Base-by-base conservation (phyloP, 2,113 vertebrate species). In the Aythya baeri region DNA sequence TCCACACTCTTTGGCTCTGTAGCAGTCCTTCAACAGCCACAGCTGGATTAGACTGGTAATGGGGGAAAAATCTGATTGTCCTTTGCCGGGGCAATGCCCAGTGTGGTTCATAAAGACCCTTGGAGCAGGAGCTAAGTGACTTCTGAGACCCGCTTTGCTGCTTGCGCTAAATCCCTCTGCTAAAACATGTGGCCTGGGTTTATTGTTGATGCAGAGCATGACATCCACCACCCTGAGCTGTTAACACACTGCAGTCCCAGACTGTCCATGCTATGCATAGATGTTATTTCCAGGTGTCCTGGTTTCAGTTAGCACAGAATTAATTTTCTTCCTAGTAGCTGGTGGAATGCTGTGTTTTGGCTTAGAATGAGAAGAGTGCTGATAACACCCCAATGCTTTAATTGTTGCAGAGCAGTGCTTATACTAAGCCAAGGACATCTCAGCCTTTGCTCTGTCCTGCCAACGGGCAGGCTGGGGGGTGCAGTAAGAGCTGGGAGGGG, bases 191-290 rank as follows among this genome's bases (percentile, higher is more conserved):
- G 13, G 6, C 20, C 46, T 57, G 41, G 17, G 55, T 41, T 31
- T 27, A n/a, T 77, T 0, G 0, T 1, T 27, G 32, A 1, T 67
- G 34, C 61, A 65, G 32, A 44, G 11, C 34, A 8, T n/a, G 23
- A n/a, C 22, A 29, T 34, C 34, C 70, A 82, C 14, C 31, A 11
- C 57, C 9, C 1, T 65, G 36, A n/a, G 1, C 7, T 71, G 43
- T 20, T 58, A 16, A 3, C 78, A 65, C 31, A 63, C 1, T 52
- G 17, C 38, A 77, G 57, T 21, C 44, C 63, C 1, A 2, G 2
- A 21, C 36, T 32, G 44, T 11, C 62, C 82, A 13, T 44, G n/a
- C 52, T 62, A 5, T 22, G 22, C 32, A 26, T 3, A 38, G 34
- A 34, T 59, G 25, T 5, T 49, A 0, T 38, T 77, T 66, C 26